Evolutionary conservation across 1,140 invertebrate species (phyloP), one percentile per base, ranked within the genome.

Genomic region (Neodiprion lecontei): DNA sequence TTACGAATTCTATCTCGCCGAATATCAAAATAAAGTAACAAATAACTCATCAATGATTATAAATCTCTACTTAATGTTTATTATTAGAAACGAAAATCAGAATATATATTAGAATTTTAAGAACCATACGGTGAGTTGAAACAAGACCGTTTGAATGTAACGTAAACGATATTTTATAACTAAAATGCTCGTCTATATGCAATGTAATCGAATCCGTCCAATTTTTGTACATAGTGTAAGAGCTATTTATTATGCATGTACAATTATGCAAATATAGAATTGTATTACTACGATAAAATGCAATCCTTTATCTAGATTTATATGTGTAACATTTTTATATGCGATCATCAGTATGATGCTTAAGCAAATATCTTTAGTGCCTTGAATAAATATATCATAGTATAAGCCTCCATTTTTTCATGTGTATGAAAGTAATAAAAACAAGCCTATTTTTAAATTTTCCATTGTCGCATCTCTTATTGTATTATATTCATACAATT

Each of bases 201-300:
- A 61, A 61, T 61, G 8, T 61, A 61, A 61, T 61, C 53, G n/a
- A 61, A 61, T 61, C 53, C 53, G 53, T 61, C 53, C 53, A 61
- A 61, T 61, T 61, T 61, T 61, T 61, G 53, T 61, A 61, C 53
- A 61, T 61, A 61, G n/a, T 61, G 11, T 61, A 61, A 61, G 53
- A 61, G 53, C 53, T 61, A 40, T 61, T 61, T 61, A 61, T 61
- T 61, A 14, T 61, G 11, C n/a, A 61, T 61, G 11, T 40, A 40
- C 28, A 40, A 40, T 40, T 40, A 40, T 40, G 5, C 28, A 40
- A 40, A 40, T 40, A 40, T 40, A 40, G 28, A 40, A 3, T 40
- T 40, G 5, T 40, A 40, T 40, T 21, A 21, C 0, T 21, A 21
- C 17, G 17, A 21, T 21, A 21, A 21, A 21, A 21, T 21, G 17